These are phyloP conservation scores for Drosophila insularis DNA, from an alignment of 1,140 invertebrate genomes.

Conservation along the genomic window DNA sequence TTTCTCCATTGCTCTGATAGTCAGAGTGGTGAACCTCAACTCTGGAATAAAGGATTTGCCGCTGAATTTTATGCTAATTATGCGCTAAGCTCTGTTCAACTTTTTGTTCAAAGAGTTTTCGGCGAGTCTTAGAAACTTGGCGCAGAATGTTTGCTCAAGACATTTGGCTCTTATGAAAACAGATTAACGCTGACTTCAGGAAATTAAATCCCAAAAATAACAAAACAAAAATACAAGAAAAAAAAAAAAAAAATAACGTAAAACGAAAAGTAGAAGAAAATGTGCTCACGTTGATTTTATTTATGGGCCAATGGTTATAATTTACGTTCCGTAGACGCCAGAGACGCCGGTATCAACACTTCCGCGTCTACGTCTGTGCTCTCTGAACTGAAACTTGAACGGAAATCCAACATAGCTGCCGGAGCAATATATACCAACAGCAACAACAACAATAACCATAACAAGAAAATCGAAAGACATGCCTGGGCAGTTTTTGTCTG, in stretches of 20 bases:
- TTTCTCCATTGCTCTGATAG: too few species aligned
- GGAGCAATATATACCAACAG: conserved; percentile 41
- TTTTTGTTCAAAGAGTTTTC: conserved; percentile 67
- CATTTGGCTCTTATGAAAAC: conserved; percentile 48
- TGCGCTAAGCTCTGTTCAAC: conserved; percentile 63
- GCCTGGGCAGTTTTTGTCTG: conserved; percentile 64
- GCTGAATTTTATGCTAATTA: conserved; percentile 73
- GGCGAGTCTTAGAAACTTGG: conserved; percentile 48
- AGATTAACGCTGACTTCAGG: conserved; percentile 58
- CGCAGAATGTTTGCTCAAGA: conserved; percentile 48
- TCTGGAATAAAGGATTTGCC: conserved; percentile 51
- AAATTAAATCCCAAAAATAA: conserved; percentile 46
- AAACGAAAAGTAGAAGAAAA: conserved; percentile 19
- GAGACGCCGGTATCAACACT: conserved; percentile 53
- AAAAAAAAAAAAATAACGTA: too few species aligned
- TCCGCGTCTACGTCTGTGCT: conserved; percentile 65
- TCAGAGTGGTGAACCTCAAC: conserved; percentile 3
- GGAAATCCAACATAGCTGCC: conserved; percentile 65
- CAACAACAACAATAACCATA: conserved; percentile 13
- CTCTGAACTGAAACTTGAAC: conserved; percentile 65
- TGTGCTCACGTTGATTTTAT: conserved; percentile 39
- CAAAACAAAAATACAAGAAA: background rate
- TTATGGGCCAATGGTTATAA: conserved; percentile 55
- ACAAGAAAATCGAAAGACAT: conserved; percentile 51
- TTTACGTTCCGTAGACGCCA: conserved; percentile 37